Evolutionary conservation across 2,113 vertebrate genomes (phyloP).

Genomic region (Toxotes jaculatrix): DNA sequence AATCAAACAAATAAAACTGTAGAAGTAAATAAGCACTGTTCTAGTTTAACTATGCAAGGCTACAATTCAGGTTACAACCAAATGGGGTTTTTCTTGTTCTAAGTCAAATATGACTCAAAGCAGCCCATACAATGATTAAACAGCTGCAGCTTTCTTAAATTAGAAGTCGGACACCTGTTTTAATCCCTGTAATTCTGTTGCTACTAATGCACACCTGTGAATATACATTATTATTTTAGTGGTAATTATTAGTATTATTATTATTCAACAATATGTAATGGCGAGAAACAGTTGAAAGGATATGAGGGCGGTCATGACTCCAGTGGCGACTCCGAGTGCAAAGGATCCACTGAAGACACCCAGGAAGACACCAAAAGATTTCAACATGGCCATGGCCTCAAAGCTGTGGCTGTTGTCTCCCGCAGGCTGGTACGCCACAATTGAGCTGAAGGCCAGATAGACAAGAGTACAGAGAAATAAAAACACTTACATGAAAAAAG

Average conservation of each 20-base stretch:
- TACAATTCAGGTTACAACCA: not conserved
- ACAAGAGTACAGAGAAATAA: not conserved
- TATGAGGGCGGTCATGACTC: conserved; percentile 97
- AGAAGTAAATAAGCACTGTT: not conserved
- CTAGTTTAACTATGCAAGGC: not conserved
- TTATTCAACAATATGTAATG: not conserved
- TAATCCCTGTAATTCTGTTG: not conserved
- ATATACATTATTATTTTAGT: not conserved
- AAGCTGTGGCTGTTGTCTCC: conserved; percentile 97
- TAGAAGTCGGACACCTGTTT: not conserved
- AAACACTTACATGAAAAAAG: conserved; percentile 12
- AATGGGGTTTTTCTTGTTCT: not conserved
- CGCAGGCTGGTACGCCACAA: conserved; percentile 93
- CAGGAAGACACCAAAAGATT: conserved; percentile 94
- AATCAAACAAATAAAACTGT: not conserved
- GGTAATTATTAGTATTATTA: not conserved
- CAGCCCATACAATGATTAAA: not conserved
- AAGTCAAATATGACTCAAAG: too few species aligned
- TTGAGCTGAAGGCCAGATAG: conserved; percentile 85
- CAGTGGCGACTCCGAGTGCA: conserved; percentile 93
- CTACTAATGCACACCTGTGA: not conserved
- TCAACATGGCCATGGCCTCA: conserved; percentile 93
- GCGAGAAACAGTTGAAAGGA: conserved; percentile 82
- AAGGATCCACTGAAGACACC: conserved; percentile 98
- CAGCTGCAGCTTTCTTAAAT: not conserved